phyloP scores from a whole-genome alignment of 2,888 invertebrate genomes.

The Rhamphomyia laevipes region DNA sequence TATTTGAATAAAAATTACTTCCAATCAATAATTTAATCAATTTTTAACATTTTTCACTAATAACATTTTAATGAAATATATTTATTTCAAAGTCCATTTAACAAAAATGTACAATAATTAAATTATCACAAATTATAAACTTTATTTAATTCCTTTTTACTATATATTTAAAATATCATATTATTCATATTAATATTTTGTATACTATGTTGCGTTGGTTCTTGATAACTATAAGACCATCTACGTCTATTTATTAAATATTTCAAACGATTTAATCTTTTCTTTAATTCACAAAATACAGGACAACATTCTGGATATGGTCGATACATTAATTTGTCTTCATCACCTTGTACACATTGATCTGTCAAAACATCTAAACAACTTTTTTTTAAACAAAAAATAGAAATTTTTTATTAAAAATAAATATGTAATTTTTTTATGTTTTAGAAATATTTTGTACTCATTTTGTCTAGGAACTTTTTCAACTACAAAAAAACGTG shows the following conservation, averaged over 20 bases:
- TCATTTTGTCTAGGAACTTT: conserved; percentile 35
- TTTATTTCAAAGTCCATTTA: too few relatives aligned
- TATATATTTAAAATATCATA: too few relatives aligned
- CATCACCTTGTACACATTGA: conserved; percentile 33
- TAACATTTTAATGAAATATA: too few relatives aligned
- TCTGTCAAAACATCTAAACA: conserved; percentile 33
- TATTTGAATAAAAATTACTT: too few relatives aligned
- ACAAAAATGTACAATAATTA: too few relatives aligned
- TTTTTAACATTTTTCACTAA: too few relatives aligned
- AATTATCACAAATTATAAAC: too few relatives aligned
- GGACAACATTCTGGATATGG: conserved; percentile 34
- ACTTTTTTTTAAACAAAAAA: conserved; percentile 16
- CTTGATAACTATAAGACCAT: not conserved
- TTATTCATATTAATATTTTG: too few relatives aligned
- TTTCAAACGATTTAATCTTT: conserved; percentile 31
- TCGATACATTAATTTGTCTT: conserved; percentile 34
- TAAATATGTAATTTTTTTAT: not conserved
- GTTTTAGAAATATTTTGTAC: conserved; percentile 26
- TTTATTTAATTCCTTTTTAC: too few relatives aligned
- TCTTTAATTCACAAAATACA: conserved; percentile 33
- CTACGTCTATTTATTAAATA: not conserved
- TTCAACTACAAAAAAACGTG: conserved; percentile 37
- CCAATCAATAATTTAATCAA: too few relatives aligned
- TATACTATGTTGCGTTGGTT: not conserved
- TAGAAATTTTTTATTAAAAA: conserved; percentile 12